Evolutionary conservation across 2,113 vertebrate genomes (phyloP).

Genomic region (Epinephelus moara): DNA sequence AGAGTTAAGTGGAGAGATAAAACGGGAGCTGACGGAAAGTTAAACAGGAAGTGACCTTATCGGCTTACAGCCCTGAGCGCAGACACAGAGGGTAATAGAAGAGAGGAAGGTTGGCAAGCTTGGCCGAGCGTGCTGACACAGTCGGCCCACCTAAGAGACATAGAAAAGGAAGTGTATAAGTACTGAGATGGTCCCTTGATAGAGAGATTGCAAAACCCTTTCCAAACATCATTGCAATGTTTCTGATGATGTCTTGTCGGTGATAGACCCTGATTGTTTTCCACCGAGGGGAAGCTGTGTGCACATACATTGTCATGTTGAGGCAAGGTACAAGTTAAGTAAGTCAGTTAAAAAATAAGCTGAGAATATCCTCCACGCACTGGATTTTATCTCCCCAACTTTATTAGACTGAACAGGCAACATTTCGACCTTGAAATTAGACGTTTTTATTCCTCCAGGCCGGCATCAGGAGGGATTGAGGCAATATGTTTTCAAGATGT

Average conservation of each 20-base stretch:
- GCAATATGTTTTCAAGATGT: too few species aligned
- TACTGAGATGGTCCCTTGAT: constrained; percentile 51
- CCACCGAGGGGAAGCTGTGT: neutral
- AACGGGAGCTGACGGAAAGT: constrained; percentile 71
- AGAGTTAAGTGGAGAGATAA: constrained; percentile 80
- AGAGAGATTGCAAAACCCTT: neutral
- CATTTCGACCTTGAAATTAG: neutral
- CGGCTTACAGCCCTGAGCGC: constrained; percentile 56
- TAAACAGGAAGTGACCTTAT: constrained; percentile 83
- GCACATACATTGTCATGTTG: neutral
- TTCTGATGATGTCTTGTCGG: neutral
- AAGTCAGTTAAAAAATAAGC: neutral
- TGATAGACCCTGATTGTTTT: constrained; percentile 3
- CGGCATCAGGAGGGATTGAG: too few species aligned
- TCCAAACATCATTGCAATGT: constrained; percentile 5
- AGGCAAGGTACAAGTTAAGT: neutral
- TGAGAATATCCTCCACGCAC: neutral
- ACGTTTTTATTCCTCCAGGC: neutral
- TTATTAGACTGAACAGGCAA: neutral
- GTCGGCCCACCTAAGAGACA: constrained; percentile 23
- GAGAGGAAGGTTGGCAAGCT: constrained; percentile 49
- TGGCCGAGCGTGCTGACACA: constrained; percentile 21
- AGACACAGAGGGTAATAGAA: constrained; percentile 39
- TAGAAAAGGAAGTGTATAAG: constrained; percentile 18
- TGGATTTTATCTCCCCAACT: neutral